Evolutionary conservation across 2,113 vertebrate genomes (phyloP), one percentile per base, ranked within the genome.

Genomic region (Hirundichthys speculiger): DNA sequence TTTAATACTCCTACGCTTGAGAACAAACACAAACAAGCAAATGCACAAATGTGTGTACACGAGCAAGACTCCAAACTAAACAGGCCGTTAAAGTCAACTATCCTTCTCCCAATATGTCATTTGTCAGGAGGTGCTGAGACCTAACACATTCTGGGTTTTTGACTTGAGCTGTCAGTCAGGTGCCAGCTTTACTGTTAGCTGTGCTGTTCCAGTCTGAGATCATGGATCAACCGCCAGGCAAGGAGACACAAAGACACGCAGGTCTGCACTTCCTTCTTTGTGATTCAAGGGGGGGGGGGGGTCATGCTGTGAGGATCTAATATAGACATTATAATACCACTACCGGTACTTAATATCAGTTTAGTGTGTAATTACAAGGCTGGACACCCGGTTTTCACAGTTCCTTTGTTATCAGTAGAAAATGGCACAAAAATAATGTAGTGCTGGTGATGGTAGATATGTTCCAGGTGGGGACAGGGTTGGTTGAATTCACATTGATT

Each of bases 401-500:
- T 48, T 68, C 61, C 27, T 73, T 80, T 79, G 64, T 84, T 60
- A 57, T 62, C 61, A 25, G 40, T 18, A 21, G 41, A 20, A 69
- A 71, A 68, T 16, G 59, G 42, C 49, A 74, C 10, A 53, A 71
- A 50, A 66, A 72, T 30, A 47, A 47, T 38, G 19, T 34, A 24
- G 34, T 1, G 5, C 19, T 22, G 53, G 22, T 30, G 48, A 66
- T 12, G 8, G 57, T 38, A 46, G 46, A 46, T 56, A 24, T 57
- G 68, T 52, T 49, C 69, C 89, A 88, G 85, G 79, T 89, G 87
- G 86, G 48, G 45, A 75, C n/a, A 46, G 57, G 74, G 64, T 63
- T 30, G 34, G 69, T 55, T 86, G 72, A 80, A 83, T 82, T 75
- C 81, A 77, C 66, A 86, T 69, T 85, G 75, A 89, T 91, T 80